Evolutionary conservation across 2,113 vertebrate genomes (phyloP).

Genomic region (Saguinus imperator): DNA sequence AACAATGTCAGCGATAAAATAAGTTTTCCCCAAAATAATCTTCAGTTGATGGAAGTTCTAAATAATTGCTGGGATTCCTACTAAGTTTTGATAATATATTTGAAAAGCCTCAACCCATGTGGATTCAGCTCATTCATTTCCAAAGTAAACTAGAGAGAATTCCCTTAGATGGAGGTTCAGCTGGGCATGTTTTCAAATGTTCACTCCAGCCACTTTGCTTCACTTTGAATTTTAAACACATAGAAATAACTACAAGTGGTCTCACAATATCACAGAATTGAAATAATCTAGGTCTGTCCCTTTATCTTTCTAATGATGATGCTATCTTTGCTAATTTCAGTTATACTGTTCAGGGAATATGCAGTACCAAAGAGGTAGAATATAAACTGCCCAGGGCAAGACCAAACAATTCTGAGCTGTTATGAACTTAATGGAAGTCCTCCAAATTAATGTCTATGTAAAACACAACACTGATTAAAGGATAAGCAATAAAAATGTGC

Average conservation of each 20-base stretch:
- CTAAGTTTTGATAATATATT: conserved; percentile 22
- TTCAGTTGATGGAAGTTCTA: not conserved
- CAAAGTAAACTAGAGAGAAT: not conserved
- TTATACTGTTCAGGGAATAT: not conserved
- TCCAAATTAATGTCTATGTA: not conserved
- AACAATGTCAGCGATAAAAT: conserved; percentile 14
- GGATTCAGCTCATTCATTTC: not conserved
- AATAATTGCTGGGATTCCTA: not conserved
- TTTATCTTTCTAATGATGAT: not conserved
- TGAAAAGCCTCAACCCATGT: not conserved
- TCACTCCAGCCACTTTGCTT: not conserved
- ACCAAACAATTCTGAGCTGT: not conserved
- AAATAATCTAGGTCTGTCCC: not conserved
- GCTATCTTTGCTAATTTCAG: conserved; percentile 5
- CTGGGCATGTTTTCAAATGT: not conserved
- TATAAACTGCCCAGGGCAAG: not conserved
- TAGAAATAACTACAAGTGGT: not conserved
- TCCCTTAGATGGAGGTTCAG: not conserved
- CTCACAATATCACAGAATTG: not conserved
- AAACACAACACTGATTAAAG: conserved; percentile 4
- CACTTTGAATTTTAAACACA: conserved; percentile 41
- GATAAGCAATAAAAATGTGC: conserved; percentile 11
- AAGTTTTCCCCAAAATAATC: not conserved
- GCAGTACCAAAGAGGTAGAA: not conserved
- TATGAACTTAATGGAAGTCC: not conserved